Base-by-base conservation (phyloP, 1,140 invertebrate species). In the Tetranychus cinnabarinus region DNA sequence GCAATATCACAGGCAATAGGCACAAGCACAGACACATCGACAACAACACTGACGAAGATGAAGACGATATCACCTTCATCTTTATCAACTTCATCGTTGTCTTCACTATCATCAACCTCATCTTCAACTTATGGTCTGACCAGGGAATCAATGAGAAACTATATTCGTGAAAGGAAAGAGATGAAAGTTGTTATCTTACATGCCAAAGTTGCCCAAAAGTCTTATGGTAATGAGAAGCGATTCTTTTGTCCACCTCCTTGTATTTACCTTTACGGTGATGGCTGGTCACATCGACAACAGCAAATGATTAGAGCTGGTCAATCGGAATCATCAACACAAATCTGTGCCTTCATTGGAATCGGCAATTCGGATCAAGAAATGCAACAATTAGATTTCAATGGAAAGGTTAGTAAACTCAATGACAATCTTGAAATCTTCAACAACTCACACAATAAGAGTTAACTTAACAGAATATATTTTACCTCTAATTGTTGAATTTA, bases 201-300 rank as follows among this genome's bases (percentile, higher is more conserved):
- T 76, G 96, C 96, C 6, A 98, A 98, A 79, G 79, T 81, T 36
- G 95, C 96, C 23, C 96, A 99, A 73, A 99, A 99, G 70, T 97
- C 93, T 0, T 99, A 99, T 72, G 96, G 96, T 56, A 98, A 97
- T 74, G 96, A 99, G 71, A 99, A 99, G 74, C 78, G 95, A 62
- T 98, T 99, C 75, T 98, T 99, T 75, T 98, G 95, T 71, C 96
- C 96, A 1, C 96, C 96, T 1, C 96, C 96, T 0, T 98, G 93
- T 73, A 96, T 99, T 67, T 99, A 99, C 74, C 75, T 99, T 46
- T 88, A 89, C 71, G 95, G 95, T 4, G 90, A 91, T 67, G 96
- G 95, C 2, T 99, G 96, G 96, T 79, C 89, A 66, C 78, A 87
- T 72, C 82, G 95, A 54, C 83, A 89, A 63, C 88, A 95, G 68